phyloP scores from a whole-genome alignment of 2,888 invertebrate species.

The Nomada lathburiana region DNA sequence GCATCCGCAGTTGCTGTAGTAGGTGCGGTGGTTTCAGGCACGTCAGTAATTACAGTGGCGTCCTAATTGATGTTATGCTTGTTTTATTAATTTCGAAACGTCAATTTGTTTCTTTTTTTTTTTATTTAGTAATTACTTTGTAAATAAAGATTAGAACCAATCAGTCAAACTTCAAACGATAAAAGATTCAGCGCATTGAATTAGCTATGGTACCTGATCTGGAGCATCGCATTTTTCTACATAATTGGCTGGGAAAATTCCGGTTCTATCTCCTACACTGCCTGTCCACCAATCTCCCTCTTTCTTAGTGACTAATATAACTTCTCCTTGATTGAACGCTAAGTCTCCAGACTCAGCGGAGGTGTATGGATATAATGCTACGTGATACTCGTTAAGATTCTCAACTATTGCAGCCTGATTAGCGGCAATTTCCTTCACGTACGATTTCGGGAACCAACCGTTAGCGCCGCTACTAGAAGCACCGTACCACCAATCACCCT shows the following conservation, averaged over 20 bases:
- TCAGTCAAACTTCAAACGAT: constrained; percentile 9
- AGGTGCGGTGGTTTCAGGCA: constrained; percentile 55
- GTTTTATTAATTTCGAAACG: constrained; percentile 31
- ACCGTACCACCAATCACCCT: constrained; percentile 89
- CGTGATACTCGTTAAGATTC: constrained; percentile 90
- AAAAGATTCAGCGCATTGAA: background rate
- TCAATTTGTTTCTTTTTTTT: background rate
- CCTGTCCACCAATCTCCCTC: constrained; percentile 99
- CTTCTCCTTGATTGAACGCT: constrained; percentile 93
- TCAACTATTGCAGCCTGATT: constrained; percentile 74
- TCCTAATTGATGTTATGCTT: constrained; percentile 48
- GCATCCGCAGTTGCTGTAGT: constrained; percentile 78
- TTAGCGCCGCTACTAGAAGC: constrained; percentile 84
- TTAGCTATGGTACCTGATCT: constrained; percentile 72
- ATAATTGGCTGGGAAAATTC: constrained; percentile 99
- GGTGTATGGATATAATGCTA: constrained; percentile 95
- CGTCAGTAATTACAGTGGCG: constrained; percentile 51
- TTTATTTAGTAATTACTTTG: background rate
- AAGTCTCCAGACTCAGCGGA: constrained; percentile 96
- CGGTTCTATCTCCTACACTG: constrained; percentile 91
- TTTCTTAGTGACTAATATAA: constrained; percentile 93
- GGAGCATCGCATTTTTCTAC: constrained; percentile 89
- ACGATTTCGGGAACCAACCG: constrained; percentile 88
- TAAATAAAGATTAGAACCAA: background rate
- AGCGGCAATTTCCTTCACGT: constrained; percentile 83